Evolutionary conservation across 64 coral and sea anemone genomes (phyloP), one percentile per base, ranked within the genome.

Genomic region (Platygyra sinensis): DNA sequence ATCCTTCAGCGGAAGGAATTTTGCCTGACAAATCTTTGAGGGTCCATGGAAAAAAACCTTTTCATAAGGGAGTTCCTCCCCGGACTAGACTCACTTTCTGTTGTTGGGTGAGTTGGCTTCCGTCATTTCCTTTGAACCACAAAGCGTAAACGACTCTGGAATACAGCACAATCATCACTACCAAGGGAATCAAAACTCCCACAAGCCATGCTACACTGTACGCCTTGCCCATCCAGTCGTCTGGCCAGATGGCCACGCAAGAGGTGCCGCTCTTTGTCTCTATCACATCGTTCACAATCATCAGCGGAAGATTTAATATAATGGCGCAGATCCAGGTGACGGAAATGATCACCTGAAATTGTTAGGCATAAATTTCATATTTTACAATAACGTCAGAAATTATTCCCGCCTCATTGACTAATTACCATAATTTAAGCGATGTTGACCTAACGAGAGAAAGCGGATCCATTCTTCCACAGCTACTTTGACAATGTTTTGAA

Each of bases 91-190:
- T 42, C 55, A 79, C 76, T n/a, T 79, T 49, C 27, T 79, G 77
- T 31, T 80, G 25, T 29, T 62, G 69, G 28, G 46, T 76, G 5
- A 75, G 22, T 30, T 60, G 30, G 38, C 60, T 30, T 4, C 30
- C 19, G 49, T 74, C 55, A n/a, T 75, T 80, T 3, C 54, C 38
- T 62, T 91, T 91, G 28, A 91, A 59, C 80, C 89, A 91, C 13
- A 91, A 75, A 30, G 80, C 24, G 30, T 83, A 72, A 27, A 85
- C 80, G n/a, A 91, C 79, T 76, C 72, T 75, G 30, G 89, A 84
- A 65, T 91, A 91, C 17, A 91, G 69, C 17, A 30, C 28, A 42
- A 32, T 64, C 89, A 91, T 91, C 1, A 67, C 24, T 10, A 28
- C 30, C n/a, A 91, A 42, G 38, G n/a, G 62, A 52, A 82, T 30